Conservation (phyloP, 1,140 invertebrate species). For the Dendrolimus punctatus region DNA sequence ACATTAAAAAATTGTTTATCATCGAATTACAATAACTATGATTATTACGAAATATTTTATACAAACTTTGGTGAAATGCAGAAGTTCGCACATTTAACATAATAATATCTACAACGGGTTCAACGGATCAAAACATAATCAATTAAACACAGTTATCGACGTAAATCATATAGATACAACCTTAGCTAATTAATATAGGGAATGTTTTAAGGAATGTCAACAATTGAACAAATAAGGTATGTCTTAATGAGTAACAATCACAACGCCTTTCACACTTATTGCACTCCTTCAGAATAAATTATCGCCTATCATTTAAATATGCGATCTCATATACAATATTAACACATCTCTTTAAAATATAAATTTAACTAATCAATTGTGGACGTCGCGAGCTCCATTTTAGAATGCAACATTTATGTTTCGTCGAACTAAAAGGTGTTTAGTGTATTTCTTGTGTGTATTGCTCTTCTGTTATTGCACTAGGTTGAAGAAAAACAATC, state of each 20-base stretch:
- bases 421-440: conserved; percentile 39
- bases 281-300: conserved; percentile 65
- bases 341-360: conserved; percentile 66
- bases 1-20: conserved; percentile 68
- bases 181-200: conserved; percentile 26
- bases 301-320: conserved; percentile 54
- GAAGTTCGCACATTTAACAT: conserved; percentile 57
- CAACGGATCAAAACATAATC: conserved; percentile 3
- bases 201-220: conserved; percentile 61
- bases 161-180: too few species aligned
- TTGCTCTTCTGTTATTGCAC: neutral
- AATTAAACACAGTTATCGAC: neutral
- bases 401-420: conserved; percentile 17
- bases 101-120: conserved; percentile 43
- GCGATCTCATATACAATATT: conserved; percentile 67
- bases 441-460: conserved; percentile 22
- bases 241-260: conserved; percentile 54
- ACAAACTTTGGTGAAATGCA: conserved; percentile 71
- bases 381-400: conserved; percentile 33
- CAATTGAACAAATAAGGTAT: conserved; percentile 44
- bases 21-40: conserved; percentile 54
- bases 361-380: conserved; percentile 66
- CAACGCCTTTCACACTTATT: conserved; percentile 65
- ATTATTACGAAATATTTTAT: conserved; percentile 67
- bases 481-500: too few species aligned